Evolutionary conservation across 2,888 invertebrate species (phyloP).

Genomic region (Arenicola marina): DNA sequence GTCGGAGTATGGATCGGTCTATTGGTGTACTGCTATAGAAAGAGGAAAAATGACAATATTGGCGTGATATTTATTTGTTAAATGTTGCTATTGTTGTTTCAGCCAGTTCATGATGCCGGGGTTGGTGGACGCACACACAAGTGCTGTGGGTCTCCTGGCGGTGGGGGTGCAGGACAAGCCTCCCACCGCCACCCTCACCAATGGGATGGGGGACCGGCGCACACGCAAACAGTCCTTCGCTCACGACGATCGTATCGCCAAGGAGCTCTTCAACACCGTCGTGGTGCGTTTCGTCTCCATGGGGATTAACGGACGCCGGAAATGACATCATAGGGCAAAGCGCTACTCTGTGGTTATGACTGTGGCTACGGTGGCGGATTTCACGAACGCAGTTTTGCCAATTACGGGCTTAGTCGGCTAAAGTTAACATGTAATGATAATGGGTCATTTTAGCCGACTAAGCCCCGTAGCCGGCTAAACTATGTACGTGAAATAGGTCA

Average conservation of each 20-base stretch:
- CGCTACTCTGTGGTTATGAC: no score
- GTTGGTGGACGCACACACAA: slow-evolving; percentile 8
- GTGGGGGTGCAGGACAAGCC: neutral
- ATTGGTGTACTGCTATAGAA: neutral
- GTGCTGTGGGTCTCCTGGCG: neutral
- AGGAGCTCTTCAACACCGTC: slow-evolving; percentile 2
- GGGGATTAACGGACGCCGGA: no score
- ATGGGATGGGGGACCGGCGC: neutral
- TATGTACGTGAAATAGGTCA: no score
- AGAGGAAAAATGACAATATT: neutral
- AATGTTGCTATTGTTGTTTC: no score
- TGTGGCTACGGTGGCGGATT: no score
- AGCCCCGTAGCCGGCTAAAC: no score
- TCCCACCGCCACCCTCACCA: neutral
- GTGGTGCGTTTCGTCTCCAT: neutral
- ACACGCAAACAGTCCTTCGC: neutral
- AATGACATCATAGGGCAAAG: no score
- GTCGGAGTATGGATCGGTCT: neutral
- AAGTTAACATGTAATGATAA: no score
- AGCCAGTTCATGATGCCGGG: slow-evolving; percentile 13
- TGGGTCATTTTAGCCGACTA: no score
- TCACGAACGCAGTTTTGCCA: no score
- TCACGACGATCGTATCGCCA: slow-evolving; percentile 6
- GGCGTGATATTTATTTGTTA: neutral
- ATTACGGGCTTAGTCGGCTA: no score